Evolutionary conservation across 2,888 invertebrate species (phyloP), one percentile per base, ranked within the genome.

Genomic region (Agrochola circellaris): DNA sequence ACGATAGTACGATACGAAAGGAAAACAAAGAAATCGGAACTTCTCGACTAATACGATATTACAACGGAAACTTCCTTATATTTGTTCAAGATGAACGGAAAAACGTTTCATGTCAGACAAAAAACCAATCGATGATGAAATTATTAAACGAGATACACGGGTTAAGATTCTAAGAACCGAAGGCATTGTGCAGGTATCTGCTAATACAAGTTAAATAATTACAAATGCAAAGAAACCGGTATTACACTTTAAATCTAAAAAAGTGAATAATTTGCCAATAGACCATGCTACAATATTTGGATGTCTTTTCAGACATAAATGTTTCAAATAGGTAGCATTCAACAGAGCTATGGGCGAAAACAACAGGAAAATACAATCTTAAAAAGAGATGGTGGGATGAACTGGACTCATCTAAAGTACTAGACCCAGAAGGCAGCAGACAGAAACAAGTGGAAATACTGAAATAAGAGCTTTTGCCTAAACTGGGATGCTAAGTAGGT

Each of bases 1-100:
- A 54, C 64, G 38, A n/a, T n/a, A n/a, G n/a, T n/a, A n/a, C n/a
- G n/a, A 38, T 15, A 65, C 58, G 45, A 64, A 68, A 72, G 72
- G 58, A 68, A 77, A 81, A 62, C 38, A 56, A 65, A 38, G 45
- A 72, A 30, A 68, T 68, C 54, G 48, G 34, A 72, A 68, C 66
- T 75, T 56, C n/a, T 65, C 15, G n/a, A 45, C 45, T 30, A 56
- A 30, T 20, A 13, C 15, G n/a, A 45, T 51, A 58, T 56, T 48
- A 30, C 42, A 38, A 15, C 17, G 23, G 17, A 48, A 77, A 62
- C 61, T 76, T 54, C 70, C 66, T 58, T 38, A 34, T n/a, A 60
- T 7, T 77, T 17, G 45, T 68, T 60, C 8, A 60, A 51, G 34
- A 54, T 34, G 51, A 56, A 78, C 15, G 23, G 15, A 56, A 58